Conservation (phyloP, 2,113 vertebrate genomes). For the Notiomystis cincta region DNA sequence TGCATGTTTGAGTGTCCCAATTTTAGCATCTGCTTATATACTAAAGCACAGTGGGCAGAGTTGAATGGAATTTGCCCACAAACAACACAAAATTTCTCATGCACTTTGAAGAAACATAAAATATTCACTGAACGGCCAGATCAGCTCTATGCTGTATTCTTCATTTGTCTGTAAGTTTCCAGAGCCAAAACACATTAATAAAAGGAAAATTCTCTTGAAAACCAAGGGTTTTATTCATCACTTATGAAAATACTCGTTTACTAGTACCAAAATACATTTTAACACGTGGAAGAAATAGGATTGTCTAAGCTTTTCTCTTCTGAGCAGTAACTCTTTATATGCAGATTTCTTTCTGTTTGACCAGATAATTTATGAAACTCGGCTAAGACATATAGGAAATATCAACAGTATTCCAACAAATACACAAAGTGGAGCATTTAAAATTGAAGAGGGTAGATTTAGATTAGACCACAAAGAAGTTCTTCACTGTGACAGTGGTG, state of each 20-base stretch:
- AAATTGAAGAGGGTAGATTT: not conserved
- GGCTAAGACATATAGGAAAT: not conserved
- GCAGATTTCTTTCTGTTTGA: not conserved
- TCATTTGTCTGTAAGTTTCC: not conserved
- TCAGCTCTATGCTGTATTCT: not conserved
- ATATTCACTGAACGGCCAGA: not conserved
- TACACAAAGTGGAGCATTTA: not conserved
- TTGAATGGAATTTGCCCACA: not conserved
- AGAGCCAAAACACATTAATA: not conserved
- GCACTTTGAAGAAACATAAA: not conserved
- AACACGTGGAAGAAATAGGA: not conserved
- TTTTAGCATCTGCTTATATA: not conserved
- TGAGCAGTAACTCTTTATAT: not conserved
- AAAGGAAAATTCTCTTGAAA: not conserved
- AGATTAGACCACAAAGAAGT: not conserved
- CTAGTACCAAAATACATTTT: not conserved
- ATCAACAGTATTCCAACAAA: not conserved
- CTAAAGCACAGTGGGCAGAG: not conserved
- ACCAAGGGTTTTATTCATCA: not conserved
- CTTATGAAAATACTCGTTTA: not conserved
- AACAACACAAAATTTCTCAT: not conserved
- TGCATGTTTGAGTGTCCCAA: fast-evolving
- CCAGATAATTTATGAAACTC: not conserved
- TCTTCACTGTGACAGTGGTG: fast-evolving
- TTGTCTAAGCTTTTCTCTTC: not conserved